Evolutionary conservation across 92 coral and sea anemone genomes (phyloP), one percentile per base, ranked within the genome.

Genomic region (Epizoanthus rinbou): DNA sequence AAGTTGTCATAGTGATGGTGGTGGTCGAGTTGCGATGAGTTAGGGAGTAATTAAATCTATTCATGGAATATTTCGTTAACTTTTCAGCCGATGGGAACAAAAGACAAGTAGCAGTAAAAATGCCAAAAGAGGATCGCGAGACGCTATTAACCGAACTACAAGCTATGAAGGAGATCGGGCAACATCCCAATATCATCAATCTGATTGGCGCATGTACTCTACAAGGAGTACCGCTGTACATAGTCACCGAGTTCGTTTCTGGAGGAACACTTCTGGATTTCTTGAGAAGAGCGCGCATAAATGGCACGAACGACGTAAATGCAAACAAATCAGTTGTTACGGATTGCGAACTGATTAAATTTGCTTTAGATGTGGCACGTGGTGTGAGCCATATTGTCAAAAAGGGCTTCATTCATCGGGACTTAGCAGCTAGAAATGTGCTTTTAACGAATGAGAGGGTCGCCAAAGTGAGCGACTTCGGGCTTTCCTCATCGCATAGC

Each of bases 381-480:
- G 76, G 76, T 24, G 57, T 71, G 13, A 47, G 57, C 16, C 76
- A 71, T 37, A 56, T 71, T 24, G n/a, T 45, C 15, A 5, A 41
- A 6, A 25, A 71, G 39, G 76, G 76, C 16, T 71, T 71, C 59
- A 19, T 71, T 71, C 76, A 71, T 28, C 31, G 76, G 18, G 76
- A 71, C 6, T 37, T 71, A 33, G 76, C 76, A 15, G 76, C 76
- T 71, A 71, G 76, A 71, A 71, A 71, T 28, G 76, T 71, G 58
- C 76, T 71, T 3, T 14, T 71, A 9, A 71, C 76, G 41, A 31
- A 41, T 17, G 76, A 21, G 5, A 33, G 57, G 24, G 57, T 47
- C 24, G 76, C 76, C 21, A 71, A 71, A 35, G 33, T 71, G 18
- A 71, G 76, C 76, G 76, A 71, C 76, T 71, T 71, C 50, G 76